Evolutionary conservation across 37 sponge, comb jelly and placozoan species (phyloP), one percentile per base, ranked within the genome.

Genomic region (Halichondria panicea): DNA sequence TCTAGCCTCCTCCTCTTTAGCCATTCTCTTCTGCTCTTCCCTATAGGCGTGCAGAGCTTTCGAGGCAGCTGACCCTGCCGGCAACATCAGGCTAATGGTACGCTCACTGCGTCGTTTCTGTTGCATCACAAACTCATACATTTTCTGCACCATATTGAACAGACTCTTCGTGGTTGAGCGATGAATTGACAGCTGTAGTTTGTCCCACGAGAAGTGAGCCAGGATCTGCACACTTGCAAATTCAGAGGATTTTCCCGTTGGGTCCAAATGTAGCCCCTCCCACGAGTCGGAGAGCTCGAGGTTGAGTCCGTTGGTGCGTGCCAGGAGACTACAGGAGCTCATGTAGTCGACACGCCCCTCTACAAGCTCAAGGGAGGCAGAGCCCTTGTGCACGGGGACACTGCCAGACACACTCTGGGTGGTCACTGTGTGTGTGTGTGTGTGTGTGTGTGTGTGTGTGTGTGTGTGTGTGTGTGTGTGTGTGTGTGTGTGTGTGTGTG

Each of bases 271-370:
- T 27, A 78, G 70, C 18, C 82, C 87, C 30, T 85, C 55, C 91
- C 91, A 91, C 43, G 33, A 15, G 44, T 91, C 91, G 34, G 37
- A 70, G 0, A 66, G 12, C 1, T 76, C 24, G 7, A 77, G 77
- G 3, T 32, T 36, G 9, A 85, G 19, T 0, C 73, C 32, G 22
- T 74, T 65, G 33, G 87, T 83, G 56, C 66, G 68, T 33, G 55
- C 78, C 19, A 85, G 77, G 13, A 91, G 33, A 3, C 80, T 76
- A 36, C 56, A 71, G 1, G 91, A 63, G 33, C 89, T 85, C 93
- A 93, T 93, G 79, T 85, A 93, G 63, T 93, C 89, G 45, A 93
- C 78, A 63, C 79, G 59, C 1, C 79, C 82, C 21, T 93, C 79
- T 32, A 84, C 45, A n/a, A 71, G 44, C 4, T 43, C 34, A 0